Base-by-base conservation (phyloP, 2,888 invertebrate species). In the Periphyllus acericola region DNA sequence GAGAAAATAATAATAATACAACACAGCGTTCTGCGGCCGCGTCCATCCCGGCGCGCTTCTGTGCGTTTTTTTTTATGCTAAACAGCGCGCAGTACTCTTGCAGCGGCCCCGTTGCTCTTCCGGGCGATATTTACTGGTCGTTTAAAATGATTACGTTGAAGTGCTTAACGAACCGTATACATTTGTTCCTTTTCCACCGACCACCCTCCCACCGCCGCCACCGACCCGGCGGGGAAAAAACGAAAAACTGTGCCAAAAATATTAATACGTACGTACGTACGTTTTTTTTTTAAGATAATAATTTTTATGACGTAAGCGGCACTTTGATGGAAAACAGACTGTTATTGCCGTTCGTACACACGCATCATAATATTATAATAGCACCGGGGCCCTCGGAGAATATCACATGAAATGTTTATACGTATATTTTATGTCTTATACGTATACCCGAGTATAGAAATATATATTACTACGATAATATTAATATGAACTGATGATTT, bases 131-230 rank as follows among this genome's bases (percentile, higher is more conserved):
- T 55, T 72, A 72, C 72, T 83, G 34, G n/a, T 55, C 55, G 34
- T 55, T 21, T n/a, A n/a, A 72, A 83, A 83, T 17, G 25, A 36
- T 83, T n/a, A 34, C 9, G 52, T 52, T n/a, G 34, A 82, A 72
- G 34, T 34, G 40, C n/a, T 82, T 34, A 82, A 82, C 34, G 52
- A 34, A 55, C 55, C 72, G 72, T 52, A 32, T 9, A n/a, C n/a
- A n/a, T 71, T 81, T 80, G 8, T 8, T 66, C 1, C 1, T 80
- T 66, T n/a, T n/a, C n/a, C n/a, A n/a, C n/a, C n/a, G n/a, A n/a
- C 29, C 19, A 14, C 46, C 14, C 14, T 46, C 1, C 46, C 46
- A 0, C 11, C 46, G 9, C 40, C 8, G 9, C 40, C 40, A 3
- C 36, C 6, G 36, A 3, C 40, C 40, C 8, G 0, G 40, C 8